A percentile compares a stretch with the other conserved stretches of the same genome.
phyloP scores from a whole-genome alignment of 1,140 invertebrate genomes.

The Zophobas morio region DNA sequence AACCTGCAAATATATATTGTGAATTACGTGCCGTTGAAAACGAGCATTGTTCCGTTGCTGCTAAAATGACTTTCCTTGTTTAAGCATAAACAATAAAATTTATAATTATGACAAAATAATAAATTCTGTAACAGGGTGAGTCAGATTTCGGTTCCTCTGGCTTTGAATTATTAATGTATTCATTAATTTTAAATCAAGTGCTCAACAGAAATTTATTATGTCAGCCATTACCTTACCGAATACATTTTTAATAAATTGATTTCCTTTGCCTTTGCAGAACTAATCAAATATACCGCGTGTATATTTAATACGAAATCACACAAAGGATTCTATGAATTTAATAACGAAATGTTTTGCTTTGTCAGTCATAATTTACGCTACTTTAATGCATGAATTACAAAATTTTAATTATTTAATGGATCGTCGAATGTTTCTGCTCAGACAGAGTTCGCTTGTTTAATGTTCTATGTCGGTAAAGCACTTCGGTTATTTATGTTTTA shows the following conservation, averaged over 20 bases:
- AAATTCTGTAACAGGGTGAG: neutral
- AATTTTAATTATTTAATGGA: too few relatives aligned
- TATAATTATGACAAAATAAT: too few relatives aligned
- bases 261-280: neutral
- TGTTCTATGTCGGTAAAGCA: too few relatives aligned
- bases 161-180: conserved; percentile 5
- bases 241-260: conserved; percentile 26
- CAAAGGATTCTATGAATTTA: too few relatives aligned
- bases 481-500: too few relatives aligned
- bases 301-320: neutral
- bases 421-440: too few relatives aligned
- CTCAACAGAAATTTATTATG: conserved; percentile 13
- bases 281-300: neutral
- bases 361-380: too few relatives aligned
- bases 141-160: neutral
- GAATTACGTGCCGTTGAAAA: neutral
- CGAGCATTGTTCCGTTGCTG: neutral
- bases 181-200: conserved; percentile 27
- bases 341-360: too few relatives aligned
- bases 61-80: too few relatives aligned
- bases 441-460: too few relatives aligned
- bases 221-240: conserved; percentile 13
- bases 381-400: too few relatives aligned
- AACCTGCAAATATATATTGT: neutral
- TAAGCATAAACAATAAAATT: too few relatives aligned